Conservation (phyloP, 2,888 invertebrate species). For the Entomobrya multifasciata region DNA sequence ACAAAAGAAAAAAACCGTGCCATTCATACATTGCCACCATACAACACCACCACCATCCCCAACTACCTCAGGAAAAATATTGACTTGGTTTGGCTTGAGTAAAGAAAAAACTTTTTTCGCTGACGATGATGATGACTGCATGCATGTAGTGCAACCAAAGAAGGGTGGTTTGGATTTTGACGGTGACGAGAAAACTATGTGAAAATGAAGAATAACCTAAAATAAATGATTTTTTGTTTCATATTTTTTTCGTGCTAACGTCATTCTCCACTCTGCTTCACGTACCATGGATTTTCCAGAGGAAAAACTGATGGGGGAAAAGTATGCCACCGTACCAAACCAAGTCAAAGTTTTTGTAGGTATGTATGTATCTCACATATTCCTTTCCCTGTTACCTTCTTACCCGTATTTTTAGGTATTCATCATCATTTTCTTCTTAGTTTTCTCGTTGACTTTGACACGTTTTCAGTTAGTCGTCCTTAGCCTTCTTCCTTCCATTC, state of each 20-base stretch:
- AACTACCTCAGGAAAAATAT: too few relatives aligned
- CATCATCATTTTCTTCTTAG: constrained; percentile 25
- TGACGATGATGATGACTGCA: neutral
- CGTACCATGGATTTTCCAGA: neutral
- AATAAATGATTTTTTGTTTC: too few relatives aligned
- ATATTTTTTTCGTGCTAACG: too few relatives aligned
- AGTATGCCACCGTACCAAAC: constrained; percentile 8
- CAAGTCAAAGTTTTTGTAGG: too few relatives aligned
- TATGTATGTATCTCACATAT: too few relatives aligned
- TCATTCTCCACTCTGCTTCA: too few relatives aligned
- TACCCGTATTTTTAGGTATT: constrained; percentile 22
- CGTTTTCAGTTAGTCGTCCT: too few relatives aligned
- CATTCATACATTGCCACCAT: neutral
- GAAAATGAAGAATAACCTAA: neutral
- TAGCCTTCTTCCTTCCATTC: neutral
- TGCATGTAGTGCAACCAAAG: neutral
- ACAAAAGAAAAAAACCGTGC: too few relatives aligned
- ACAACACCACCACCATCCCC: too few relatives aligned
- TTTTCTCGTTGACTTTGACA: constrained; percentile 30
- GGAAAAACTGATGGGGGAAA: too few relatives aligned
- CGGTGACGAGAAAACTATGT: neutral
- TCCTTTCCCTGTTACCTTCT: neutral
- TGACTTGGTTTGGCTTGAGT: too few relatives aligned
- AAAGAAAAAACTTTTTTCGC: neutral
- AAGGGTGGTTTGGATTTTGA: too few relatives aligned